phyloP scores from a whole-genome alignment of 2,113 vertebrate species.

The Hemicordylus capensis region DNA sequence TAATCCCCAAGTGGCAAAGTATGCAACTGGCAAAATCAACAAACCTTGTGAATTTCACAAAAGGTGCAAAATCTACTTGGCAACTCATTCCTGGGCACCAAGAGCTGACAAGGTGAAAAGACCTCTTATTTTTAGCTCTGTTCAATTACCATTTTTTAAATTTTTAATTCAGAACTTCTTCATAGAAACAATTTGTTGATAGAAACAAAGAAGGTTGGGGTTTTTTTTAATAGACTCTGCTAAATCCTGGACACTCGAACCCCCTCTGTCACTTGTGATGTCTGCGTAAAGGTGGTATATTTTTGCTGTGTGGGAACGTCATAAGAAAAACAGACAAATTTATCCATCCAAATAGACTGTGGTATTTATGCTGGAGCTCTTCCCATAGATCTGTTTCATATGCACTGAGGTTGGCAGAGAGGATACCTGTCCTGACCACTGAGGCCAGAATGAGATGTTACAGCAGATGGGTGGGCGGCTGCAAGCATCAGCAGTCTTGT shows the following conservation, averaged over 20 bases:
- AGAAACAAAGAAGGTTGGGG: slow-evolving; percentile 2
- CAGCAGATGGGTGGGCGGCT: background rate
- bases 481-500: slow-evolving; percentile 8
- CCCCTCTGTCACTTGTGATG: background rate
- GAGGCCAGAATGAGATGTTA: background rate
- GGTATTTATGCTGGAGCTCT: slow-evolving; percentile 27
- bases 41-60: background rate
- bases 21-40: background rate
- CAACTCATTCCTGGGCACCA: background rate
- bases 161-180: background rate
- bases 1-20: background rate
- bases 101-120: background rate
- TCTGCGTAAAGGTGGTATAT: background rate
- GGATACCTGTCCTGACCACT: background rate
- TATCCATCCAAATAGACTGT: slow-evolving; percentile 21
- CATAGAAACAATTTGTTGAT: background rate
- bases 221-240: background rate
- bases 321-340: slow-evolving; percentile 21
- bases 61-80: background rate
- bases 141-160: background rate
- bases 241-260: background rate
- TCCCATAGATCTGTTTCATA: slow-evolving; percentile 21
- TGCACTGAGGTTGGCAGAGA: slow-evolving; percentile 11
- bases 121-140: background rate
- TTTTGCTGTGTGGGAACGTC: slow-evolving; percentile 32